A percentile compares a stretch with the other conserved stretches of the same genome.
Evolutionary conservation across 2,797 vertebrate species (phyloP).

Genomic region (Manis crassicaudata): DNA sequence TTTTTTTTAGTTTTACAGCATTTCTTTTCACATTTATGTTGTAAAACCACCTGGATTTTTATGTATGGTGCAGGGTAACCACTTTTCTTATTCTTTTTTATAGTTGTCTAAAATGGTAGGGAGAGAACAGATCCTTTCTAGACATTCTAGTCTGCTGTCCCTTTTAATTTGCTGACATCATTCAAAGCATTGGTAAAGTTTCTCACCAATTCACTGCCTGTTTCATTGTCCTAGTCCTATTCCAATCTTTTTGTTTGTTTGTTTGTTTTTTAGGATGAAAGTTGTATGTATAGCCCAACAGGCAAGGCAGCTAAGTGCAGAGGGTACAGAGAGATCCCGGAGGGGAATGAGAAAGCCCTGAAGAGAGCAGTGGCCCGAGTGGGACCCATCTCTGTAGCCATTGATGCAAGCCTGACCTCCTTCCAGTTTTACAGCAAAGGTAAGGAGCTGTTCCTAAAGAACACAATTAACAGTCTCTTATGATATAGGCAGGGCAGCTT

Average conservation of each 20-base stretch:
- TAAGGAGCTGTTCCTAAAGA: conserved; percentile 76
- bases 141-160: background rate
- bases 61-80: background rate
- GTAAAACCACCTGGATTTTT: background rate
- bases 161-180: background rate
- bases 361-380: conserved; percentile 91
- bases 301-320: conserved; percentile 91
- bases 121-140: background rate
- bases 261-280: conserved; percentile 87
- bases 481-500: background rate
- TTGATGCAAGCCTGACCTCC: conserved; percentile 91
- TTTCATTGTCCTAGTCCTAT: background rate
- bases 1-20: background rate
- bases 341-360: conserved; percentile 90
- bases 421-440: conserved; percentile 96
- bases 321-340: conserved; percentile 90
- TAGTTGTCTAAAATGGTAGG: background rate
- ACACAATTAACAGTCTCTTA: background rate
- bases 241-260: background rate
- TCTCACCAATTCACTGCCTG: background rate
- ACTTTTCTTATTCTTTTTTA: background rate
- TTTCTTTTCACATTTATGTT: background rate
- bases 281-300: conserved; percentile 91
- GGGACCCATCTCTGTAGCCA: conserved; percentile 93
- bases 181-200: background rate